phyloP scores from a whole-genome alignment of 1,140 invertebrate genomes.

The Cherax destructor region DNA sequence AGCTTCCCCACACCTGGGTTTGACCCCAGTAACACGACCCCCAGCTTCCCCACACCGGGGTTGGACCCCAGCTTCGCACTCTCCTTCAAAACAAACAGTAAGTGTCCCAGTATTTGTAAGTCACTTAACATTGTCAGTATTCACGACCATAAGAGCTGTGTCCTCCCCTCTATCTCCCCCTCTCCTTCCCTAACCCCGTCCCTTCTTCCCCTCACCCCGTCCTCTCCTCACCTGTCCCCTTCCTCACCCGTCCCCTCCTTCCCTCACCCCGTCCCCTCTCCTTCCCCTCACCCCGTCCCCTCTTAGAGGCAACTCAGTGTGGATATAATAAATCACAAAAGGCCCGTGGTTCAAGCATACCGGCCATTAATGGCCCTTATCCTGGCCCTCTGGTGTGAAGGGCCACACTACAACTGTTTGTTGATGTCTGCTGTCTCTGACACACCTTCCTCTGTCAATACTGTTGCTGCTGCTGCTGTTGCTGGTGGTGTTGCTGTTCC shows the following conservation, averaged over 20 bases:
- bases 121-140: slow-evolving; percentile 9
- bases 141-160: neutral
- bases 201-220: no score
- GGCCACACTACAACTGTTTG: neutral
- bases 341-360: neutral
- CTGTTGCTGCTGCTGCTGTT: neutral
- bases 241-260: neutral
- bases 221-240: no score
- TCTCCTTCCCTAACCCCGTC: neutral
- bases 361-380: neutral
- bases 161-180: neutral
- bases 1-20: no score
- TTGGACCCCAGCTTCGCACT: neutral
- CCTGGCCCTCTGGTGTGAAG: neutral
- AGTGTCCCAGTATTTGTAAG: slow-evolving; percentile 9
- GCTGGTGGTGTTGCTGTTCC: neutral
- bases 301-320: slow-evolving; percentile 6
- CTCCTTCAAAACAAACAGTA: neutral
- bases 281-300: no score
- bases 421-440: slow-evolving; percentile 8
- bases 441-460: slow-evolving; percentile 16
- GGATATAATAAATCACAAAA: slow-evolving; percentile 18
- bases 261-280: no score
- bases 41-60: neutral
- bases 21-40: no score